Percentiles rank a stretch among this genome's conserved stretches.
phyloP scores from a whole-genome alignment of 2,797 vertebrate species.

The Salarias fasciatus region DNA sequence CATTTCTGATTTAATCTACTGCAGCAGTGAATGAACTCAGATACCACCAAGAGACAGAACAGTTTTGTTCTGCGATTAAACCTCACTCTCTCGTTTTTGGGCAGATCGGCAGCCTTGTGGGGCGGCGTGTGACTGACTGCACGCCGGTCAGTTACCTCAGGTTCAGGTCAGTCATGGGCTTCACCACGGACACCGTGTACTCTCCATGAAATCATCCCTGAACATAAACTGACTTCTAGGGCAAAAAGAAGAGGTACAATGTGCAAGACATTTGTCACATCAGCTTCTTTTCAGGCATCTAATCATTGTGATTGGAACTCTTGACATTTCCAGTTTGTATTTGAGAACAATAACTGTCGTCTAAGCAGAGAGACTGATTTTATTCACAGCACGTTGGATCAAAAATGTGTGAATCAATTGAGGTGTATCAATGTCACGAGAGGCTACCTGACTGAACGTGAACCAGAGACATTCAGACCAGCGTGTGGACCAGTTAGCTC shows the following conservation, averaged over 20 bases:
- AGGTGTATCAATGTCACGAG: too few relatives aligned
- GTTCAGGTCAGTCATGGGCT: conserved; percentile 18
- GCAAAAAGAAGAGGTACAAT: neutral
- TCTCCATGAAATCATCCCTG: conserved; percentile 35
- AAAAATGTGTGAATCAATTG: too few relatives aligned
- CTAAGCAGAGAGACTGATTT: too few relatives aligned
- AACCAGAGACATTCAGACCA: too few relatives aligned
- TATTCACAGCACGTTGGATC: too few relatives aligned
- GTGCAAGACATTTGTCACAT: too few relatives aligned
- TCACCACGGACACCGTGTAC: conserved; percentile 1
- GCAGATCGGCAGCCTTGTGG: conserved; percentile 3
- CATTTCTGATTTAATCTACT: conserved; percentile 19
- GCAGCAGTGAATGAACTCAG: conserved; percentile 14
- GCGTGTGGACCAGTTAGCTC: too few relatives aligned
- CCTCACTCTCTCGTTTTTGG: conserved; percentile 29
- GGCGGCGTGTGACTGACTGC: neutral
- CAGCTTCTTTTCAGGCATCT: too few relatives aligned
- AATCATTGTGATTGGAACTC: too few relatives aligned
- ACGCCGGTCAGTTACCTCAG: conserved; percentile 8
- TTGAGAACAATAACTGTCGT: too few relatives aligned
- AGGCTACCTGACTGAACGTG: too few relatives aligned
- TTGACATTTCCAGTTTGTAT: too few relatives aligned
- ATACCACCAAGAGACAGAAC: conserved; percentile 15
- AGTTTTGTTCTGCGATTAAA: conserved; percentile 26
- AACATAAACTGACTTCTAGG: neutral